Evolutionary conservation across 2,888 invertebrate genomes (phyloP).

Genomic region (Xestia xanthographa): DNA sequence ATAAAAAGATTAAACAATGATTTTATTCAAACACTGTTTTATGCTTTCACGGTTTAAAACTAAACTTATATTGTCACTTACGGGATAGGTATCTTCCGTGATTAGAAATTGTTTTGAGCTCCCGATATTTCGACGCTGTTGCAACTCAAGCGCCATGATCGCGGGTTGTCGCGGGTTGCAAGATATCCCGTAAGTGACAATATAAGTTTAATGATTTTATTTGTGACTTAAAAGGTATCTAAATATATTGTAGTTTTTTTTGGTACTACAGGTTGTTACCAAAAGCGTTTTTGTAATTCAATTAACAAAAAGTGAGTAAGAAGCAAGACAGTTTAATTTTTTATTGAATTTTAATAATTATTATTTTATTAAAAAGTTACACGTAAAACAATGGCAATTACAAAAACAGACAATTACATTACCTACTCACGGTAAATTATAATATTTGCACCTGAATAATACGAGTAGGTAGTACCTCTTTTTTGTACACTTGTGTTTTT

Average conservation of each 20-base stretch:
- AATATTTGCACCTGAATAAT: neutral
- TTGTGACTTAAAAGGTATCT: neutral
- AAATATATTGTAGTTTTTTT: neutral
- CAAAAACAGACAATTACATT: constrained; percentile 37
- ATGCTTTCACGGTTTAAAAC: too few species aligned
- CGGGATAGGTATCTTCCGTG: too few species aligned
- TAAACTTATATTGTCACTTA: too few species aligned
- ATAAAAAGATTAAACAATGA: too few species aligned
- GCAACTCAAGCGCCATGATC: too few species aligned
- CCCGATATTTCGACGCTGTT: too few species aligned
- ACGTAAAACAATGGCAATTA: constrained; percentile 34
- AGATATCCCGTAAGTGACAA: too few species aligned
- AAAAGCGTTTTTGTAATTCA: neutral
- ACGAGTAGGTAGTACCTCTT: neutral
- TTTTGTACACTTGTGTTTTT: neutral
- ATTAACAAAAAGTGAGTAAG: neutral
- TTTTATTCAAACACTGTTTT: too few species aligned
- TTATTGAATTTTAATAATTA: neutral
- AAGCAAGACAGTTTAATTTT: neutral
- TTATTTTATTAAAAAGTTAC: neutral
- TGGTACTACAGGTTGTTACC: neutral
- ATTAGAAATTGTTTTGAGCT: too few species aligned
- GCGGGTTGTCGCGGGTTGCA: too few species aligned
- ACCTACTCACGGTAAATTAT: constrained; percentile 17
- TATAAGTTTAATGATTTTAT: too few species aligned